Base-by-base conservation (phyloP, 2,888 invertebrate species). In the Trisateles emortualis region DNA sequence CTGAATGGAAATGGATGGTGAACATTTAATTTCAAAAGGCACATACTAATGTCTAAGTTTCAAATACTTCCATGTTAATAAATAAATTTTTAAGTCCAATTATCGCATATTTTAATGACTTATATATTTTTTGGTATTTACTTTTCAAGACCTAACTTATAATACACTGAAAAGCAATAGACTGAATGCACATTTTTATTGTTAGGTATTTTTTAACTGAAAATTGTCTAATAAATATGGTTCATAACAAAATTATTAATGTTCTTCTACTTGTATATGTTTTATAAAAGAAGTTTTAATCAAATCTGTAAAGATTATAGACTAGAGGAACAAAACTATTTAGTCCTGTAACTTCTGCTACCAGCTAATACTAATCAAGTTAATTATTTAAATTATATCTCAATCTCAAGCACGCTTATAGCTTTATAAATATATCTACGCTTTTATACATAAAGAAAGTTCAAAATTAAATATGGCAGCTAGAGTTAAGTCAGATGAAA, bases 401-500 rank as follows among this genome's bases (percentile, higher is more conserved):
- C 72, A 81, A 71, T 56, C 64, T 74, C 72, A 81, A 79, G 78
- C 74, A 76, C 68, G 72, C 69, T 72, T 65, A 75, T 72, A 76
- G 68, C 58, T 64, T 68, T 70, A 66, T n/a, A n/a, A n/a, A n/a
- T 57, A 74, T 72, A 78, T 60, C 61, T 75, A 76, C 16, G 40
- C 63, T 67, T 74, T 75, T 73, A 77, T 64, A 75, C 63, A 75
- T 60, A 75, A 71, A 72, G 63, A 72, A 56, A 71, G 74, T 77
- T 74, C 78, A 82, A 83, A 79, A 67, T 70, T 74, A 83, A 78
- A 83, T 87, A 88, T 88, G 88, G 88, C 88, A 88, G 87, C 87
- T 84, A 84, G 72, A 67, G 59, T 76, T 70, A 68, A 72, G 71
- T 76, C 66, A 55, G 71, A 72, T 74, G 66, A 70, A 76, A 76